Conservation (phyloP, 1,140 invertebrate genomes). For the Coboldia fuscipes region DNA sequence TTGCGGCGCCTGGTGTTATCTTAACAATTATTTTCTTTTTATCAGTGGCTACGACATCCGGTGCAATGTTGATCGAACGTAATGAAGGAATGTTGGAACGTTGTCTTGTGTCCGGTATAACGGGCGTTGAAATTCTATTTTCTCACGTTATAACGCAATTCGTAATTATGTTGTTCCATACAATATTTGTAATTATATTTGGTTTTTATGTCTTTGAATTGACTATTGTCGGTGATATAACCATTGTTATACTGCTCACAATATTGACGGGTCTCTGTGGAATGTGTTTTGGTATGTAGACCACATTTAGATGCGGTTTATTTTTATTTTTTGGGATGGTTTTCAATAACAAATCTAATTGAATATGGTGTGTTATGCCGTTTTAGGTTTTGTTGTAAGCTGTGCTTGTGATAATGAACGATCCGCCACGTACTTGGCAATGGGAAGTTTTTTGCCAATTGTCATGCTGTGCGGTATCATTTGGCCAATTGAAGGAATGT, state of each 20-base stretch:
- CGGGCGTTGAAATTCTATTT: slow-evolving; percentile 51
- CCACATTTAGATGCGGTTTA: too few species aligned
- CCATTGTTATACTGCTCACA: slow-evolving; percentile 52
- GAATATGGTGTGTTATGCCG: slow-evolving; percentile 4
- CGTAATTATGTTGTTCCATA: slow-evolving; percentile 68
- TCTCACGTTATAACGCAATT: slow-evolving; percentile 75
- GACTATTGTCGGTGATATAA: slow-evolving; percentile 54
- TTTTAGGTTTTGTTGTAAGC: slow-evolving; percentile 67
- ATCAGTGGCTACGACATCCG: slow-evolving; percentile 77
- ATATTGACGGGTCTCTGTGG: slow-evolving; percentile 73
- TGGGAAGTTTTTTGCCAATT: slow-evolving; percentile 85
- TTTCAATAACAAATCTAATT: slow-evolving; percentile 3
- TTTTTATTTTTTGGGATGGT: background rate
- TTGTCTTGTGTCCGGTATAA: slow-evolving; percentile 59
- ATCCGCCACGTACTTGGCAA: slow-evolving; percentile 76
- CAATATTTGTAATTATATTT: slow-evolving; percentile 56
- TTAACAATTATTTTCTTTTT: slow-evolving; percentile 88
- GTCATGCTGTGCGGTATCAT: slow-evolving; percentile 74
- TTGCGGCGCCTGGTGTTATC: slow-evolving; percentile 84
- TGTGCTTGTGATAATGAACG: slow-evolving; percentile 72
- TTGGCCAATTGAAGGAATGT: slow-evolving; percentile 73
- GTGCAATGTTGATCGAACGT: slow-evolving; percentile 74
- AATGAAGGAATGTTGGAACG: slow-evolving; percentile 78
- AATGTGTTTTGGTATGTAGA: slow-evolving; percentile 75
- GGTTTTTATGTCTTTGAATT: slow-evolving; percentile 65